Percentiles rank a stretch among this genome's conserved stretches.
These are phyloP conservation scores for Chlamydotis undulata DNA, from an alignment of 2,113 vertebrate genomes.

Conservation along the genomic window DNA sequence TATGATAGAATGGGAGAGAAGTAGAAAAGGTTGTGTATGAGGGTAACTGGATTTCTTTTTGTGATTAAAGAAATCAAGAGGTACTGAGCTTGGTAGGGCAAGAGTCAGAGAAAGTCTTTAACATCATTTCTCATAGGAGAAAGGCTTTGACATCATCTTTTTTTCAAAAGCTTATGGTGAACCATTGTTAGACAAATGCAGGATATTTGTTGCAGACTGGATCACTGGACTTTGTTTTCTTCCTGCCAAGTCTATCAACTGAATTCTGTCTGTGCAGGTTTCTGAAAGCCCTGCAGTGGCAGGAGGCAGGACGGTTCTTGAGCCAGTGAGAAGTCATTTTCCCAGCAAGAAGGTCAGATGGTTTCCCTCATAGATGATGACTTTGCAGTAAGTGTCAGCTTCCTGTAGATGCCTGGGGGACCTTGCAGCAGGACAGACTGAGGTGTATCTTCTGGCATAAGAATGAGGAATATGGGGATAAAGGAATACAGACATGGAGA, in stretches of 20 bases:
- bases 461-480: background rate
- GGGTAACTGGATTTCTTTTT: background rate
- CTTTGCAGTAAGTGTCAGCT: background rate
- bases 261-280: background rate
- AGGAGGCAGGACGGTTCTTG: background rate
- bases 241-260: background rate
- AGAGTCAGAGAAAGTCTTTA: background rate
- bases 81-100: accelerated
- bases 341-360: background rate
- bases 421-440: background rate
- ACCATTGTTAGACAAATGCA: background rate
- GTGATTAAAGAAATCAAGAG: background rate
- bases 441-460: background rate
- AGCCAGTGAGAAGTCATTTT: background rate
- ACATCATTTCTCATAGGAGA: background rate
- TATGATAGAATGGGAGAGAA: background rate
- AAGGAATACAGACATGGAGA: background rate
- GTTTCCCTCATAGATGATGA: background rate
- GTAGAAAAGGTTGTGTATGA: background rate
- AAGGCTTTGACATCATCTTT: background rate
- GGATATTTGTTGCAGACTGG: background rate
- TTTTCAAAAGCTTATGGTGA: background rate
- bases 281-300: background rate
- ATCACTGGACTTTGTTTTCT: background rate
- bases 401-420: background rate